Conservation (phyloP, 2,888 invertebrate species). For the Saturnia pavonia region DNA sequence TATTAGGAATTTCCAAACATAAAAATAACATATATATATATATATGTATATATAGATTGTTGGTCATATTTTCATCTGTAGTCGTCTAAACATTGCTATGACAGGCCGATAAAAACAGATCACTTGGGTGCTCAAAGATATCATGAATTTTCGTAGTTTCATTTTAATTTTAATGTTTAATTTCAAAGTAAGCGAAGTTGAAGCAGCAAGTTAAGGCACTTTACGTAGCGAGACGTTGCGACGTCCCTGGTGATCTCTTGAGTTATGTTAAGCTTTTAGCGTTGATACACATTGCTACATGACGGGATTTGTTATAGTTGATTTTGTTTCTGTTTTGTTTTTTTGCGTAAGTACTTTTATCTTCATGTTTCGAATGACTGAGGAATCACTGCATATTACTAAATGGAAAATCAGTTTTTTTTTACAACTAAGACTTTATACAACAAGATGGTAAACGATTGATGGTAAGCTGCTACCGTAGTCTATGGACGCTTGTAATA, state of each 20-base stretch:
- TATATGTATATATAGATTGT: too few relatives aligned
- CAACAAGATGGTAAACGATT: too few relatives aligned
- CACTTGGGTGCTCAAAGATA: too few relatives aligned
- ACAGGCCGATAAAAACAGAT: not conserved
- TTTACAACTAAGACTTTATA: too few relatives aligned
- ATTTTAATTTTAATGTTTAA: not conserved
- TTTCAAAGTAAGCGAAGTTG: not conserved
- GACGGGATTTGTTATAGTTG: not conserved
- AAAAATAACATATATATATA: too few relatives aligned
- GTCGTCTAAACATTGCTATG: not conserved
- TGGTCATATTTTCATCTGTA: not conserved
- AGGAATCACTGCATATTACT: not conserved
- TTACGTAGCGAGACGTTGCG: not conserved
- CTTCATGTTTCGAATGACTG: too few relatives aligned
- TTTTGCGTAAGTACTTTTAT: not conserved
- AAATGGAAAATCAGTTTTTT: too few relatives aligned
- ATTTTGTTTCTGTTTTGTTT: not conserved
- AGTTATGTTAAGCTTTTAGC: constrained; percentile 5
- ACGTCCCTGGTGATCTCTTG: constrained; percentile 1
- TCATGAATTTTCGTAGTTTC: not conserved
- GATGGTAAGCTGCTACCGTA: too few relatives aligned
- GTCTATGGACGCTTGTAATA: too few relatives aligned
- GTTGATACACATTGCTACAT: not conserved
- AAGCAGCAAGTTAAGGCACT: not conserved
- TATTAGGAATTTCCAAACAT: too few relatives aligned